These are phyloP conservation scores for Limnephilus rhombicus DNA, from an alignment of 2,888 invertebrate species.

Conservation along the genomic window DNA sequence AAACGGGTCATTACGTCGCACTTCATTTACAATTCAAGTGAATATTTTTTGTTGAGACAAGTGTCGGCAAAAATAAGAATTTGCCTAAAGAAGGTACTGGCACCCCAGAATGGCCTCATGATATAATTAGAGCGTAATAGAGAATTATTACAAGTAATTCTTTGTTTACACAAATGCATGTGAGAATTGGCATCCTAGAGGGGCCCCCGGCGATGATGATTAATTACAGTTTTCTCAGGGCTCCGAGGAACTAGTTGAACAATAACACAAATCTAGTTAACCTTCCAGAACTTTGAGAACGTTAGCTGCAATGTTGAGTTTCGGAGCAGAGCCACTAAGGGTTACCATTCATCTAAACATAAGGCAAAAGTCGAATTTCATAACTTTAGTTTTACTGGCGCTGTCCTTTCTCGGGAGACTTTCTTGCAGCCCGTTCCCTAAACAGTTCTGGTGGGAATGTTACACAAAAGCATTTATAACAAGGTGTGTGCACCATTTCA, in stretches of 20 bases:
- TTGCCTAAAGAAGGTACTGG: slow-evolving; percentile 20
- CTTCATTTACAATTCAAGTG: slow-evolving; percentile 1
- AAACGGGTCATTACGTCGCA: slow-evolving; percentile 29
- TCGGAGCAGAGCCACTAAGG: slow-evolving; percentile 35
- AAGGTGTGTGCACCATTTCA: too few species aligned
- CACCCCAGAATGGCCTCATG: slow-evolving; percentile 43
- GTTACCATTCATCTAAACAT: slow-evolving; percentile 21
- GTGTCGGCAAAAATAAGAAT: slow-evolving; percentile 30
- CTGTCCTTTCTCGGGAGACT: too few species aligned
- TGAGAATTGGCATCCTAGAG: slow-evolving; percentile 26
- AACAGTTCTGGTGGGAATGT: too few species aligned
- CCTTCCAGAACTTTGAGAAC: slow-evolving; percentile 63
- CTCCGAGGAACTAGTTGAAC: slow-evolving; percentile 63
- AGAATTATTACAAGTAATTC: background rate
- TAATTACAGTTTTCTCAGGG: slow-evolving; percentile 62
- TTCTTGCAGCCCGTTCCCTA: too few species aligned
- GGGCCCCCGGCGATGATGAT: slow-evolving; percentile 43
- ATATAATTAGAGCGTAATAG: slow-evolving; percentile 30
- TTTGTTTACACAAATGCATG: slow-evolving; percentile 40
- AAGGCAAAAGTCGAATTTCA: background rate
- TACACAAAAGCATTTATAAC: too few species aligned
- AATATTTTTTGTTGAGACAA: slow-evolving; percentile 47
- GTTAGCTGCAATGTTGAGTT: slow-evolving; percentile 45
- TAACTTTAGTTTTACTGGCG: too few species aligned
- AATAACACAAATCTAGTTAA: slow-evolving; percentile 62